phyloP scores from a whole-genome alignment of 53 echinoderm and acorn worm genomes.

The Mesocentrotus franciscanus region DNA sequence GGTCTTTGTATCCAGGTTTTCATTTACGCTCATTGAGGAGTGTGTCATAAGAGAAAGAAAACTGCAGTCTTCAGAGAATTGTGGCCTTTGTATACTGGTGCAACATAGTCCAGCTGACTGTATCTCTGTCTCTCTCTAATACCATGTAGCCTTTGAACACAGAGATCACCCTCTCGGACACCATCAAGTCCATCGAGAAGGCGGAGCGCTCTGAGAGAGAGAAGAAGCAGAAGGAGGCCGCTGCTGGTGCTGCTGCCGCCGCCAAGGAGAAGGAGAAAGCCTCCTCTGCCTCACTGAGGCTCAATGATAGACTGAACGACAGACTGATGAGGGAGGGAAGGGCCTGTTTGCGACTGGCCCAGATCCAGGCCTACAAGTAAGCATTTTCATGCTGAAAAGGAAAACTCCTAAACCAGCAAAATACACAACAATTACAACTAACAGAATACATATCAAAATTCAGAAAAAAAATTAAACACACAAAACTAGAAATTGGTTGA shows the following conservation, averaged over 20 bases:
- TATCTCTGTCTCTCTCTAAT: background rate
- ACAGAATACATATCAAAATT: too few relatives aligned
- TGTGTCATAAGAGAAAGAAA: too few relatives aligned
- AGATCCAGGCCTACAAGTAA: conserved; percentile 94
- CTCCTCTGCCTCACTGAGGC: conserved; percentile 65
- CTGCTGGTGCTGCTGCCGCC: background rate
- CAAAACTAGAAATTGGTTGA: background rate
- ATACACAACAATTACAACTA: background rate
- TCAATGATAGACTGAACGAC: conserved; percentile 94
- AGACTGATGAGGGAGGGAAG: conserved; percentile 88
- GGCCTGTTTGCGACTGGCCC: conserved; percentile 87
- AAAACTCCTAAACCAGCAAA: background rate
- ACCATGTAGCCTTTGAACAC: conserved; percentile 42
- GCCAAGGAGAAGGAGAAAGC: conserved; percentile 58
- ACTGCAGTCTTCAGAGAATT: too few relatives aligned
- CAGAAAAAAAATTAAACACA: background rate
- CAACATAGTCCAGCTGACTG: background rate
- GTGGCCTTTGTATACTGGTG: too few relatives aligned
- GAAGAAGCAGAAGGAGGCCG: conserved; percentile 48
- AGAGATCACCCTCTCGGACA: conserved; percentile 49
- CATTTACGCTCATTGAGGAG: too few relatives aligned
- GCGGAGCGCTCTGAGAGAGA: conserved; percentile 34
- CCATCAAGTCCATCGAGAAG: conserved; percentile 56
- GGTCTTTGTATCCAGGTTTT: too few relatives aligned
- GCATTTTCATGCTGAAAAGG: background rate